Conservation (phyloP, 2,888 invertebrate genomes). For the Syritta pipiens region DNA sequence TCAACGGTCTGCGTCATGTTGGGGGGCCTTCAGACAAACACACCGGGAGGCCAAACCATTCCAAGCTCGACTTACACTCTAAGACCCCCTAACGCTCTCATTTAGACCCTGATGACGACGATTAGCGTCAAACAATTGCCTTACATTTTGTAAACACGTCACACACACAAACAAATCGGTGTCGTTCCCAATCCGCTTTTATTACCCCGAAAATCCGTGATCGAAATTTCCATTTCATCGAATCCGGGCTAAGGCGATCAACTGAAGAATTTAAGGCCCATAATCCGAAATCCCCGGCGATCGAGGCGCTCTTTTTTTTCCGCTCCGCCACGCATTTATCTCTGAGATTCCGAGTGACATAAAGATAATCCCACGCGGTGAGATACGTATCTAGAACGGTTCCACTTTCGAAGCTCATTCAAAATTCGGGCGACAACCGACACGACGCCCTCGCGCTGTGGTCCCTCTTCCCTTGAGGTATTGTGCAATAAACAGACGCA, state of each 20-base stretch:
- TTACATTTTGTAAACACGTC: too few relatives aligned
- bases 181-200: slow-evolving; percentile 31
- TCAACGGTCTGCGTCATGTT: too few relatives aligned
- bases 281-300: too few relatives aligned
- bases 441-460: too few relatives aligned
- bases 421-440: slow-evolving; percentile 24
- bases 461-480: slow-evolving; percentile 2
- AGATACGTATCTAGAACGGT: slow-evolving; percentile 55
- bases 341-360: slow-evolving; percentile 20
- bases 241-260: not conserved
- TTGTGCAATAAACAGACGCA: slow-evolving; percentile 50
- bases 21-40: too few relatives aligned
- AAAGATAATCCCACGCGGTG: slow-evolving; percentile 63
- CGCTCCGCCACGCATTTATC: slow-evolving; percentile 24
- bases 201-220: slow-evolving; percentile 18
- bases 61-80: too few relatives aligned
- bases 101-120: too few relatives aligned
- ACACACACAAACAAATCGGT: too few relatives aligned
- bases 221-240: slow-evolving; percentile 34
- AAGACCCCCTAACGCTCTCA: too few relatives aligned
- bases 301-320: too few relatives aligned
- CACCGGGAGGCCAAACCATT: too few relatives aligned
- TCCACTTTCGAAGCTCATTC: slow-evolving; percentile 34
- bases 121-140: too few relatives aligned
- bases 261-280: slow-evolving; percentile 25